These are phyloP conservation scores for Craterocephalus amniculus DNA, from an alignment of 2,797 vertebrate species.

Conservation along the genomic window DNA sequence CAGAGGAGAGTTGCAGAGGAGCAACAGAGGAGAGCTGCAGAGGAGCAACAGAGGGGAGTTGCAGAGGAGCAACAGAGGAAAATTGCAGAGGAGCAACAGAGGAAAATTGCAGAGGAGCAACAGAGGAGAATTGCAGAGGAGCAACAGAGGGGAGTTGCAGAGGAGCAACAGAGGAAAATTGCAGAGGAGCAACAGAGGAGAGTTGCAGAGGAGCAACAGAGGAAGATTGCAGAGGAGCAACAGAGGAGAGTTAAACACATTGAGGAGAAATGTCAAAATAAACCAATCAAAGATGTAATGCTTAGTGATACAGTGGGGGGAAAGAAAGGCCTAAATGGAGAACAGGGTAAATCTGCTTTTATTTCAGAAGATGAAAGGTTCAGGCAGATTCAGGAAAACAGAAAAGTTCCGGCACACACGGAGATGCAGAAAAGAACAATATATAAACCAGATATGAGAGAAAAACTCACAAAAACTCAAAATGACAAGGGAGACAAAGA, in stretches of 20 bases:
- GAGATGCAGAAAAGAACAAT: conserved; percentile 30
- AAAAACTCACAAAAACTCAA: conserved; percentile 24
- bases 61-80: conserved; percentile 9
- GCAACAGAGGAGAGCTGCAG: background rate
- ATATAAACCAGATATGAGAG: conserved; percentile 2
- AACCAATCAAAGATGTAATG: conserved; percentile 29
- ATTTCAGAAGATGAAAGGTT: conserved; percentile 26
- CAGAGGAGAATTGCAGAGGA: background rate
- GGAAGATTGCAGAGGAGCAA: background rate
- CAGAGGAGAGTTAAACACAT: background rate
- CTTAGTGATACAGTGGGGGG: conserved; percentile 20
- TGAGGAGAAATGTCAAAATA: conserved; percentile 35
- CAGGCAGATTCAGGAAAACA: conserved; percentile 27
- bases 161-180: background rate
- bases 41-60: conserved; percentile 10
- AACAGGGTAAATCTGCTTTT: conserved; percentile 17
- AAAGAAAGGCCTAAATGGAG: conserved; percentile 33
- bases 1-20: conserved; percentile 6
- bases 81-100: conserved; percentile 15
- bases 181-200: conserved; percentile 2
- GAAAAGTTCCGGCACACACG: conserved; percentile 1
- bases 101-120: conserved; percentile 3
- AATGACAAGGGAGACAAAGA: conserved; percentile 11
- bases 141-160: conserved; percentile 1
- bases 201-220: background rate